phyloP scores from a whole-genome alignment of 2,888 invertebrate species.

The Dusona sp. region DNA sequence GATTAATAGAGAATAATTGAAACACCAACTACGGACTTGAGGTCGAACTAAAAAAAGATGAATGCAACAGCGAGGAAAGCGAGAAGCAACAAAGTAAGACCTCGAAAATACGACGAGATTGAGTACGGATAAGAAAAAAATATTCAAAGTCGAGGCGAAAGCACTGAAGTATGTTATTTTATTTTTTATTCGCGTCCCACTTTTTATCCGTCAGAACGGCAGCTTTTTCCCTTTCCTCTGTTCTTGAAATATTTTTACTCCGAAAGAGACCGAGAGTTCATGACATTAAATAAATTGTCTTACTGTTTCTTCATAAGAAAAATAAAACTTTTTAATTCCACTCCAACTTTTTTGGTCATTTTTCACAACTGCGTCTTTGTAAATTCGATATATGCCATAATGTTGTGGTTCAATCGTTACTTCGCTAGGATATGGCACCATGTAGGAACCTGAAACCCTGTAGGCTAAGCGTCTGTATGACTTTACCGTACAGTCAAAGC shows the following conservation, averaged over 20 bases:
- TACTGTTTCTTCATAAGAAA: not conserved
- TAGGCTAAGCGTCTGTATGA: not conserved
- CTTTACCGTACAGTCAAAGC: conserved; percentile 8
- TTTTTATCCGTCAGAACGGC: conserved; percentile 7
- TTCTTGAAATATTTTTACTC: not conserved
- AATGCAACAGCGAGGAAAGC: conserved; percentile 21
- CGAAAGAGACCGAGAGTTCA: not conserved
- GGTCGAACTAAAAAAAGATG: conserved; percentile 42
- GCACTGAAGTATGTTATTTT: conserved; percentile 43
- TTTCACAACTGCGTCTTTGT: not conserved
- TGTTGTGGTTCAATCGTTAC: conserved; percentile 12
- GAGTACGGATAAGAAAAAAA: conserved; percentile 32
- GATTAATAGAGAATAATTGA: conserved; percentile 62
- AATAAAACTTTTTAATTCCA: conserved; percentile 9
- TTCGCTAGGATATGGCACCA: conserved; percentile 14
- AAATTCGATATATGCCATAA: not conserved
- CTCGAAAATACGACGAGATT: conserved; percentile 16
- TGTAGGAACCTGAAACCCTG: not conserved
- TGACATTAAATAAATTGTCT: not conserved
- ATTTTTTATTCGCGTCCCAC: conserved; percentile 38
- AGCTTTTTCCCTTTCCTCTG: not conserved
- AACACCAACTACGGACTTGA: conserved; percentile 45
- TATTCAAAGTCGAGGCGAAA: conserved; percentile 19
- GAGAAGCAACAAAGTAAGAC: conserved; percentile 6
- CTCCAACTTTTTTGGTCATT: conserved; percentile 15